phyloP scores from a whole-genome alignment of 2,888 invertebrate genomes.

The Caenorhabditis plicata region DNA sequence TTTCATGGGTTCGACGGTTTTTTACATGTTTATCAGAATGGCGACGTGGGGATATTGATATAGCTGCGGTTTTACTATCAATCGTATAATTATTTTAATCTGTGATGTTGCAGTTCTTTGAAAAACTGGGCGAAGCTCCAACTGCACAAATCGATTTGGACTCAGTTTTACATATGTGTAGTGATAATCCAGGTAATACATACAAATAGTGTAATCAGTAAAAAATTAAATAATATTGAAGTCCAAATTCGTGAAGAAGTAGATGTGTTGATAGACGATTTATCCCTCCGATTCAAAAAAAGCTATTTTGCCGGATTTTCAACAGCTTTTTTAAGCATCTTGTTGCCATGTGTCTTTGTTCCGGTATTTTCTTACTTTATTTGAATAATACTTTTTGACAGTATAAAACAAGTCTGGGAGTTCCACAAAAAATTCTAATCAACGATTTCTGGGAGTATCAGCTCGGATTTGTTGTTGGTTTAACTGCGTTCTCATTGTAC shows the following conservation, averaged over 20 bases:
- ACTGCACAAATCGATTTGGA: conserved; percentile 48
- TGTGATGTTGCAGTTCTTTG: conserved; percentile 19
- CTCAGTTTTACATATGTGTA: conserved; percentile 54
- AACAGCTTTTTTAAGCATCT: conserved; percentile 84
- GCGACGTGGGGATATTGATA: conserved; percentile 17
- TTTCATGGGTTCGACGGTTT: conserved; percentile 16
- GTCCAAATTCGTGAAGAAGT: conserved; percentile 78
- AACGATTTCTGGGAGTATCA: conserved; percentile 56
- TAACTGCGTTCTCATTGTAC: conserved; percentile 81
- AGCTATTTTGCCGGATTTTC: conserved; percentile 80
- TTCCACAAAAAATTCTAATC: conserved; percentile 50
- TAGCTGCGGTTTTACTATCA: conserved; percentile 7
- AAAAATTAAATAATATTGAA: too few relatives aligned
- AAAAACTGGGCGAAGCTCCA: conserved; percentile 32
- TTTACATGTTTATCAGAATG: conserved; percentile 8
- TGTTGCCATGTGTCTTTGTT: conserved; percentile 86
- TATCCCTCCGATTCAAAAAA: conserved; percentile 84
- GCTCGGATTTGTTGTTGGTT: conserved; percentile 32
- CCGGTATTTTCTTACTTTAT: conserved; percentile 71
- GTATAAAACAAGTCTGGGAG: conserved; percentile 52
- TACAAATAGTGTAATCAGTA: not conserved
- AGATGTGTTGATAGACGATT: conserved; percentile 80
- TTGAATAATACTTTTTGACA: conserved; percentile 19
- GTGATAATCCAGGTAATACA: conserved; percentile 32
- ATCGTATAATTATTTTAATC: not conserved